Conservation (phyloP, 2,797 vertebrate species). For the Lacerta agilis region DNA sequence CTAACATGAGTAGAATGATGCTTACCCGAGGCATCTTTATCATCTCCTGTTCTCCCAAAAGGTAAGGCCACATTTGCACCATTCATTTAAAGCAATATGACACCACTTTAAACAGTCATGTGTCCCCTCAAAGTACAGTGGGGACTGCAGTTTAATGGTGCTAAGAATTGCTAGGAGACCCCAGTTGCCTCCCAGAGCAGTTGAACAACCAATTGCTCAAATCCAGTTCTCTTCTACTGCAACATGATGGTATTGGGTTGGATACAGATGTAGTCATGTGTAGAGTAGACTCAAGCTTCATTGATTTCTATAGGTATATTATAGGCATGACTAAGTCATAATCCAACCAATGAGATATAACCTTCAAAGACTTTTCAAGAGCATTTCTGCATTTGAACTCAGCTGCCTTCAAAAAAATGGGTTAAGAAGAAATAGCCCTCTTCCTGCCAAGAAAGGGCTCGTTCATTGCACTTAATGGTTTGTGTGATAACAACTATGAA, state of each 20-base stretch:
- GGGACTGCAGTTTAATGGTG: no score
- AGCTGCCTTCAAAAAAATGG: neutral
- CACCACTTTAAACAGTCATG: no score
- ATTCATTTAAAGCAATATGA: no score
- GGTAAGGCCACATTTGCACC: no score
- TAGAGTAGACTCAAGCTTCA: neutral
- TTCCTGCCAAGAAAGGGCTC: slow-evolving; percentile 25
- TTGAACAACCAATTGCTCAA: neutral
- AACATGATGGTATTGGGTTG: neutral
- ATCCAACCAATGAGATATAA: neutral
- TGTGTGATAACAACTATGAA: neutral
- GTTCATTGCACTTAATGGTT: neutral
- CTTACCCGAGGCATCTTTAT: neutral
- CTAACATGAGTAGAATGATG: neutral
- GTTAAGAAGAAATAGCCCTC: neutral
- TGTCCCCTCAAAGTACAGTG: no score
- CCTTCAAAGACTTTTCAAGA: slow-evolving; percentile 7
- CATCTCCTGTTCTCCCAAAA: neutral
- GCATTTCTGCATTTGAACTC: neutral
- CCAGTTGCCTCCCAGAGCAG: no score
- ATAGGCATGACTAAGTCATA: neutral
- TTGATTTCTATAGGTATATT: neutral
- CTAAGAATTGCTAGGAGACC: no score
- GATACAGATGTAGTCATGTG: neutral
- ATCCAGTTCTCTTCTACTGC: neutral